Percentiles rank a stretch among this genome's conserved stretches.
phyloP scores from a whole-genome alignment of 2,113 vertebrate species.

The Ptilonorhynchus violaceus region DNA sequence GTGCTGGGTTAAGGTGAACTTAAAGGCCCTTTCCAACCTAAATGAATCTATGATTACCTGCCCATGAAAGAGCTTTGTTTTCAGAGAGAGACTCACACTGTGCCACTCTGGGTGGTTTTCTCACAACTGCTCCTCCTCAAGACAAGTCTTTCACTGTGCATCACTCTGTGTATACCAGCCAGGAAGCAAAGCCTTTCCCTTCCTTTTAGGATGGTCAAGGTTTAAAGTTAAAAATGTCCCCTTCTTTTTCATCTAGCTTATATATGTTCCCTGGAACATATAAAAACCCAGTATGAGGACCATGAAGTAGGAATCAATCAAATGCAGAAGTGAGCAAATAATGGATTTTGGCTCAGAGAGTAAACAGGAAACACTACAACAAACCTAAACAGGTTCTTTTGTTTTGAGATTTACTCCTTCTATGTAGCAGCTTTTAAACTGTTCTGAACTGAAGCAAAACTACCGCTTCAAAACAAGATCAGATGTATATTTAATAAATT shows the following conservation, averaged over 20 bases:
- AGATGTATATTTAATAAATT: neutral
- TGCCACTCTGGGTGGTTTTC: neutral
- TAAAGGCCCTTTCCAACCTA: neutral
- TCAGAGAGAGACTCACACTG: neutral
- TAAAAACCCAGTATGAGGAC: neutral
- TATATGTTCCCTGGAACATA: neutral
- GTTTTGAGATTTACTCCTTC: neutral
- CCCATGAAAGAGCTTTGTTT: neutral
- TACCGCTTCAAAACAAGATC: neutral
- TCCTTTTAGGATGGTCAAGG: neutral
- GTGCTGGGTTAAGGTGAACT: neutral
- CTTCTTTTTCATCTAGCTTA: neutral
- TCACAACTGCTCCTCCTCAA: neutral
- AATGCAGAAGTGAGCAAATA: neutral
- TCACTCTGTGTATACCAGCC: no score
- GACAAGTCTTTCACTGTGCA: accelerated
- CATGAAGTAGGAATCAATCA: neutral
- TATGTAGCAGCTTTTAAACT: neutral
- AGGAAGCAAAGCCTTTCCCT: neutral
- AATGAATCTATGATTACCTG: neutral
- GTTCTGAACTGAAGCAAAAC: neutral
- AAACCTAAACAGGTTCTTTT: neutral
- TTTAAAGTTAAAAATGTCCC: neutral
- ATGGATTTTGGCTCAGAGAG: neutral
- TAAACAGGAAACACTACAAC: neutral